These are phyloP conservation scores for Intellagama lesueurii DNA, from an alignment of 2,797 vertebrate species.

Conservation along the genomic window DNA sequence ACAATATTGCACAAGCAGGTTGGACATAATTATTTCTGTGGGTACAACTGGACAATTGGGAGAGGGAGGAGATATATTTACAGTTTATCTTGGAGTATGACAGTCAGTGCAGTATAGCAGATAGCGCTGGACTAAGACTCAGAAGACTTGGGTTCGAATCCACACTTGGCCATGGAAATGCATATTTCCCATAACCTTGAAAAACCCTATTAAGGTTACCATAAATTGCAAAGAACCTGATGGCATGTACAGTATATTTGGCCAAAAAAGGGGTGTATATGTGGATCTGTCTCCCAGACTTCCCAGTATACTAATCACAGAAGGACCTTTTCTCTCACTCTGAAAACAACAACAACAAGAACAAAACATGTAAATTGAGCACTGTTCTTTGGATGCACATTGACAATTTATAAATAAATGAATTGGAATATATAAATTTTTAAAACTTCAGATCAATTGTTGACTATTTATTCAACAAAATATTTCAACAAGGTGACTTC, in stretches of 20 bases:
- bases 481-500: not conserved
- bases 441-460: not conserved
- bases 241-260: not conserved
- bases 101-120: no score
- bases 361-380: not conserved
- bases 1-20: no score
- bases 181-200: no score
- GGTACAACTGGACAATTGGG: not conserved
- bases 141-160: no score
- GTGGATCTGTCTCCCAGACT: not conserved
- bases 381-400: rapidly evolving
- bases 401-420: not conserved
- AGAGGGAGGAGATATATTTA: not conserved
- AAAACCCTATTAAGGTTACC: no score
- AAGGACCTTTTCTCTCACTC: not conserved
- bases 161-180: no score
- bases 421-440: not conserved
- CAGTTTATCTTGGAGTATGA: no score
- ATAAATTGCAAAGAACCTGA: no score
- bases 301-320: not conserved
- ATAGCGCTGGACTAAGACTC: no score
- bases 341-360: not conserved
- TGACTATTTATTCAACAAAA: not conserved
- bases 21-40: not conserved
- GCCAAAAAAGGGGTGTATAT: not conserved